Conservation (phyloP, 2,797 vertebrate genomes). For the Mus minutoides region DNA sequence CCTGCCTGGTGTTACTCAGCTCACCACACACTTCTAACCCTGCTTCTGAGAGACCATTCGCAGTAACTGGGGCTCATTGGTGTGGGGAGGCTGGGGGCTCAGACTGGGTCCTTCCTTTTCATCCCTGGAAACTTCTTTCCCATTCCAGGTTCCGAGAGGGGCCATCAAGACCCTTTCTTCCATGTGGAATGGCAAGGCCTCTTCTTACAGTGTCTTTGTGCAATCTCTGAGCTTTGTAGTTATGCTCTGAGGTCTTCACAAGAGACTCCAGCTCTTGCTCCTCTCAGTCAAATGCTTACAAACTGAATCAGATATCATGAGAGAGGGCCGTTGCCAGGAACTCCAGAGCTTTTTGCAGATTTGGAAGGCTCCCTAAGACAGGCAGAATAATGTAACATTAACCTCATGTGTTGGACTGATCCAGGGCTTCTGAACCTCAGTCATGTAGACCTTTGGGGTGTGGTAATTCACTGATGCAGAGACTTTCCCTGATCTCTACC, state of each 20-base stretch:
- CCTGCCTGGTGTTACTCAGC: neutral
- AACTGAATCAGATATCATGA: neutral
- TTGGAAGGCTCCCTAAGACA: neutral
- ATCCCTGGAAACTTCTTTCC: neutral
- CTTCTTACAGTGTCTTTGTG: neutral
- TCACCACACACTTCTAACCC: neutral
- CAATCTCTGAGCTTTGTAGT: neutral
- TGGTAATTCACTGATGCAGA: neutral
- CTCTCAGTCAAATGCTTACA: neutral
- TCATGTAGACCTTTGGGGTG: neutral
- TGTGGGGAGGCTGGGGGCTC: neutral
- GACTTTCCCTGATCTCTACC: neutral
- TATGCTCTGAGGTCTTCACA: neutral
- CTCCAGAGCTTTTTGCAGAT: neutral
- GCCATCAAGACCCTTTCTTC: neutral
- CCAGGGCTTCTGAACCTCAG: neutral
- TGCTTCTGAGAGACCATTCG: neutral
- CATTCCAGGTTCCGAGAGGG: neutral
- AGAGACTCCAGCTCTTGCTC: neutral
- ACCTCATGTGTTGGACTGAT: neutral
- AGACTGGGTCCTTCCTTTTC: neutral
- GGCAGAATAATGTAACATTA: neutral
- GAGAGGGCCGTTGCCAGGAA: neutral
- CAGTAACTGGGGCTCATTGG: neutral
- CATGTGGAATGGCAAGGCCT: neutral